phyloP scores from a whole-genome alignment of 2,797 vertebrate genomes.

The Coilia nasus region DNA sequence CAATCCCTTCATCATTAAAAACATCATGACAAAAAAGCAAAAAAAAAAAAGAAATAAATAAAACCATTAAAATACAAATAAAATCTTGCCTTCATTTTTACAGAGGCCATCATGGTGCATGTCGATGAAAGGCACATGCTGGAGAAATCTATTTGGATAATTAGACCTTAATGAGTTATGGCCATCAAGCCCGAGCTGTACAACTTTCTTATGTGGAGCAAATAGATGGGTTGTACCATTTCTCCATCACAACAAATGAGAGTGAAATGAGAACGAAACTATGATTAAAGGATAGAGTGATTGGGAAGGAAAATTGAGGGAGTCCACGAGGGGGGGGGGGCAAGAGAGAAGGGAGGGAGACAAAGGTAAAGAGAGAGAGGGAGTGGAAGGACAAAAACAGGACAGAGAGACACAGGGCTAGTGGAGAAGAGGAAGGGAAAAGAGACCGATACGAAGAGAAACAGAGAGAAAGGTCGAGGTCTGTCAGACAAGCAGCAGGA shows the following conservation, averaged over 20 bases:
- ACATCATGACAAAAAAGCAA: background rate
- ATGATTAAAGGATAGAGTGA: too few species aligned
- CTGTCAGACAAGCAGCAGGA: conserved; percentile 31
- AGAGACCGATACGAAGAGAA: background rate
- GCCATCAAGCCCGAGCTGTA: background rate
- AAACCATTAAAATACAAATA: background rate
- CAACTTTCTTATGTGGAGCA: conserved; percentile 29
- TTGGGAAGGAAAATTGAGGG: too few species aligned
- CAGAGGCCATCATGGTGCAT: background rate
- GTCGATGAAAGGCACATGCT: background rate
- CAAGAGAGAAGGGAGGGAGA: background rate
- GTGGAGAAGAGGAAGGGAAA: background rate
- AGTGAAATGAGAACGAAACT: background rate
- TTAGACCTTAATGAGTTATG: conserved; percentile 11
- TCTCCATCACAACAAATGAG: conserved; percentile 34
- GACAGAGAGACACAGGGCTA: background rate
- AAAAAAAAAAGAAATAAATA: too few species aligned
- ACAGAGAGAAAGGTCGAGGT: conserved; percentile 15
- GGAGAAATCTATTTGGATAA: background rate
- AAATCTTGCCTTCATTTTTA: background rate
- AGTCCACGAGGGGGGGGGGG: too few species aligned
- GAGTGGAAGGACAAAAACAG: background rate
- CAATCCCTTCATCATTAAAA: background rate
- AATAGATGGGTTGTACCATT: conserved; percentile 49
- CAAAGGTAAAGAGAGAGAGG: background rate